These are phyloP conservation scores for Microcebus jonahi DNA, from an alignment of 2,113 vertebrate genomes.

Conservation along the genomic window DNA sequence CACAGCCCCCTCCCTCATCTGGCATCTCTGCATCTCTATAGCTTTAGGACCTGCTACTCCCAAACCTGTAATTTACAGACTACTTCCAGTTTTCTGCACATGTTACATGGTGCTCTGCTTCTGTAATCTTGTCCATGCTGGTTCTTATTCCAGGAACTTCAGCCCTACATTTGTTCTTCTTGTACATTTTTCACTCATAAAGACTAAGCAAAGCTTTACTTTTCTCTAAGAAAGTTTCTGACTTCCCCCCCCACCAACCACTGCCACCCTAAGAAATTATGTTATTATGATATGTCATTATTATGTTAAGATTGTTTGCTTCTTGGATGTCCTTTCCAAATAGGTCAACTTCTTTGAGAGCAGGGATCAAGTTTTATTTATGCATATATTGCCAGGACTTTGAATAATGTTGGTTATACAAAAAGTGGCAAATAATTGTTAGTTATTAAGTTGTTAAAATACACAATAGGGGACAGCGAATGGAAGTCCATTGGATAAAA, in stretches of 20 bases:
- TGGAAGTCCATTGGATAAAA: neutral
- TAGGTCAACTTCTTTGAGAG: neutral
- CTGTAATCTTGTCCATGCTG: neutral
- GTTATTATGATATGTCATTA: neutral
- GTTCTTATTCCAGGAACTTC: neutral
- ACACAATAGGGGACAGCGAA: neutral
- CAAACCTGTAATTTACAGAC: neutral
- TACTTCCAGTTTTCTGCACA: neutral
- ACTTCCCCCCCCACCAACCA: neutral
- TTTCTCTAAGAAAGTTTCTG: neutral
- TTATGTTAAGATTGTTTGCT: neutral
- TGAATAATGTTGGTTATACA: neutral
- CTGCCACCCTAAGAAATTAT: neutral
- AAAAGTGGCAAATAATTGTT: neutral
- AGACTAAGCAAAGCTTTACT: neutral
- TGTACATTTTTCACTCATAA: neutral
- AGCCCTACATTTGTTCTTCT: neutral
- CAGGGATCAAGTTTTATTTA: neutral
- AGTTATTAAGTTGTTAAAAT: slow-evolving; percentile 3
- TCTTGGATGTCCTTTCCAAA: neutral
- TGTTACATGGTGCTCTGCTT: neutral
- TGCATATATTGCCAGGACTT: neutral
- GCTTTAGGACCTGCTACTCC: neutral
- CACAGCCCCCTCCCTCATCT: accelerated
- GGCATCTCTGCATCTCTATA: neutral